Base-by-base conservation (phyloP, 2,888 invertebrate genomes). In the Eucriotettix oculatus region DNA sequence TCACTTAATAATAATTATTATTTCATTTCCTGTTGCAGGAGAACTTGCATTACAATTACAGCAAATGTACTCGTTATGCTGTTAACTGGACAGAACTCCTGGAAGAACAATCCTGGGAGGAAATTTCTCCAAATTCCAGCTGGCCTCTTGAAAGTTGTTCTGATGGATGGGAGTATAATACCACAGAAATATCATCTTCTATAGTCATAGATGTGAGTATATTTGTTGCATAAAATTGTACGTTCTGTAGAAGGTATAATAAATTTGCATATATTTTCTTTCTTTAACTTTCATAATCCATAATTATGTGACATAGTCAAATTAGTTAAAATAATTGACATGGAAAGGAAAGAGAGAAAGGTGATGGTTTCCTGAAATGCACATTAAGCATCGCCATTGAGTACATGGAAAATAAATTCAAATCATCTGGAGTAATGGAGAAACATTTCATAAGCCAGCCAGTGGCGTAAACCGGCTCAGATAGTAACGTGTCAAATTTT, bases 111-210 rank as follows among this genome's bases (percentile, higher is more conserved):
- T 67, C 69, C 60, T 65, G 69, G 16, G 66, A 74, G 58, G 70
- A 71, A 65, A 66, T 71, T 10, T 71, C 75, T 63, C 73, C 78
- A 2, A 82, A 83, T 67, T 64, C 69, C 14, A 75, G 76, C 1
- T 87, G 85, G 86, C 78, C 83, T 0, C 72, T 78, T 9, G 84
- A 87, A 68, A 75, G 78, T 10, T 92, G 91, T 70, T 69, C 76
- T 54, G 79, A 87, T 69, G 91, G 91, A 42, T 91, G 89, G 82
- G 87, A 87, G 68, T 92, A 87, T 69, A 81, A 90, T 67, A 81
- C 74, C 58, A 79, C 81, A 9, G 79, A 80, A 69, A 78, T 88
- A 7, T 74, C 74, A 64, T 90, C 90, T 1, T 90, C 90, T 12
- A 83, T 91, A 66, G 90, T 92, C 16, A 87, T 87, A 66, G 91